Percentiles rank a stretch among this genome's conserved stretches.
phyloP scores from a whole-genome alignment of 2,113 vertebrate genomes.

The Taurulus bubalis region DNA sequence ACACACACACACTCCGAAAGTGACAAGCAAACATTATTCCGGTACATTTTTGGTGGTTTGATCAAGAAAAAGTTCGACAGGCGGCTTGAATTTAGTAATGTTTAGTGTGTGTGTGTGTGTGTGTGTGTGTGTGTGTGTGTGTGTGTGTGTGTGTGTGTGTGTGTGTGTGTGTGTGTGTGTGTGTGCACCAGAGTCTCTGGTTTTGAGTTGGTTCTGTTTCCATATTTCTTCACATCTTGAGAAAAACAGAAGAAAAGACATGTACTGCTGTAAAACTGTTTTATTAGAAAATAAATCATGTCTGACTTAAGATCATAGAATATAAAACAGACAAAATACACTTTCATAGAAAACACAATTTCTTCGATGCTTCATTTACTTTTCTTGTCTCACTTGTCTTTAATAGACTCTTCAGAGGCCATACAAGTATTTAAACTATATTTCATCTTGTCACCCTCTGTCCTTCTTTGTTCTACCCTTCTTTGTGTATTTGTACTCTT shows the following conservation, averaged over 20 bases:
- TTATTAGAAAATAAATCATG: too few relatives aligned
- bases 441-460: too few relatives aligned
- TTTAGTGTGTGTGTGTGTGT: background rate
- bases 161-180: background rate
- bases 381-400: background rate
- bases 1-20: background rate
- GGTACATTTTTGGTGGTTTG: too few relatives aligned
- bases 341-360: background rate
- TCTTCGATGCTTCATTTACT: background rate
- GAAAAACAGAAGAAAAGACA: too few relatives aligned
- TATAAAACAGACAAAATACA: too few relatives aligned
- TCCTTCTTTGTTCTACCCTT: too few relatives aligned
- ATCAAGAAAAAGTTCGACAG: background rate
- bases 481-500: background rate
- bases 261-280: too few relatives aligned
- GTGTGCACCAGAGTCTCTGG: background rate
- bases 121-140: background rate
- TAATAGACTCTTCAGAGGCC: too few relatives aligned
- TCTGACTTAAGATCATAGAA: too few relatives aligned
- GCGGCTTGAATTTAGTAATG: too few relatives aligned
- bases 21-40: too few relatives aligned
- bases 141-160: background rate
- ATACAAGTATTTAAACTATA: too few relatives aligned
- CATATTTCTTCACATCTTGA: background rate
- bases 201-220: background rate